Base-by-base conservation (phyloP, 2,113 vertebrate genomes). In the Callionymus lyra region DNA sequence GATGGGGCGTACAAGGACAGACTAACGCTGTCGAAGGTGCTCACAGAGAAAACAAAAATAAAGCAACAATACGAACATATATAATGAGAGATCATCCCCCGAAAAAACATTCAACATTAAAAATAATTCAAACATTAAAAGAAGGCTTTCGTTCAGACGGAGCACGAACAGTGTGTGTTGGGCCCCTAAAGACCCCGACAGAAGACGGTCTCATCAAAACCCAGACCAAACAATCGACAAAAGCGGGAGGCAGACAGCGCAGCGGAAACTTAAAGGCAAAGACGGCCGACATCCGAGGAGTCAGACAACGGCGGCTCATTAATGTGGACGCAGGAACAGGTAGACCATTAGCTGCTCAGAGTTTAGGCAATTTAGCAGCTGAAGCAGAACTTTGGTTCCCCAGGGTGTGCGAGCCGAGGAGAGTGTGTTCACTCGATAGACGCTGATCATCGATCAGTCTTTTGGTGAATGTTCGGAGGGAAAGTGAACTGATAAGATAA, bases 361-460 rank as follows among this genome's bases (percentile, higher is more conserved):
- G 59, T 75, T 73, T 59, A 49, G 60, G 62, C 50, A 69, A 72
- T 71, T 71, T 71, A 75, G 49, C 61, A 73, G 69, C 74, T 75
- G 68, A 74, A 61, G 62, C 62, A 58, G 57, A 62, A 73, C 59
- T 60, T 61, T 38, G 41, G 14, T 54, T 53, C 52, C 63, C 65
- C 31, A 15, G 46, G 60, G 65, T 39, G 18, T 11, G 9, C 4
- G 12, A 12, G 12, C 31, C 16, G 10, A 12, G 10, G 15, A 9
- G 16, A 36, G 32, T 43, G 36, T 34, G 51, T 15, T 12, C 34
- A 27, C 42, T 21, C 12, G 19, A 6, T 46, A 34, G 35, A 33
- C 9, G 36, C 36, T 41, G 16, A 48, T 56, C 59, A 65, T 54
- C 47, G 50, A 47, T 56, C n/a, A n/a, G n/a, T n/a, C 55, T 56